phyloP scores from a whole-genome alignment of 2,888 invertebrate species.

The Artemia sinica region DNA sequence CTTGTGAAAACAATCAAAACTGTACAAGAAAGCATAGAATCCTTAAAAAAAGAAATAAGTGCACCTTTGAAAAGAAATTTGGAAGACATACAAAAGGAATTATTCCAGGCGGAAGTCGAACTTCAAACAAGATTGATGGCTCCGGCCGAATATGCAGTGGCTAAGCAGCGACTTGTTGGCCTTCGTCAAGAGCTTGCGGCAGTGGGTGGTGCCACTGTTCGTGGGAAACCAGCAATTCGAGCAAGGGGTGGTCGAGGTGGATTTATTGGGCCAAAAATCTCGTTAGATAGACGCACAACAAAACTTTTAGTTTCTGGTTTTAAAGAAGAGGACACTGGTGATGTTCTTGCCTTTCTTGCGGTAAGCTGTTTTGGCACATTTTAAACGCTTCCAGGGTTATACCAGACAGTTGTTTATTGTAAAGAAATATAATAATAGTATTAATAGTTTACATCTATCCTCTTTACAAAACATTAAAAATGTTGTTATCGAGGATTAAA shows the following conservation, averaged over 20 bases:
- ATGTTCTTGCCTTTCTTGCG: constrained; percentile 61
- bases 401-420: too few relatives aligned
- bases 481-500: too few relatives aligned
- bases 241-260: constrained; percentile 27
- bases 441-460: too few relatives aligned
- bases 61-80: constrained; percentile 30
- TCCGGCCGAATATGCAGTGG: neutral
- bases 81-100: constrained; percentile 18
- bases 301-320: constrained; percentile 73
- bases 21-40: constrained; percentile 65
- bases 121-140: neutral
- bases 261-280: constrained; percentile 38
- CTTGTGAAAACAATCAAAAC: constrained; percentile 62
- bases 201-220: constrained; percentile 26
- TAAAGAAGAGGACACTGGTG: constrained; percentile 60
- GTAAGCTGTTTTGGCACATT: constrained; percentile 37
- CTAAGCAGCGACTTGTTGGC: constrained; percentile 9
- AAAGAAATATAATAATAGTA: too few relatives aligned
- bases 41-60: constrained; percentile 44
- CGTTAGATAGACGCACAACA: constrained; percentile 70
- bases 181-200: neutral
- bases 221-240: constrained; percentile 30
- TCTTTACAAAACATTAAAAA: too few relatives aligned
- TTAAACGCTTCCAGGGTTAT: too few relatives aligned
- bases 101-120: neutral